Evolutionary conservation across 1,140 invertebrate genomes (phyloP).

Genomic region (Limonius californicus): DNA sequence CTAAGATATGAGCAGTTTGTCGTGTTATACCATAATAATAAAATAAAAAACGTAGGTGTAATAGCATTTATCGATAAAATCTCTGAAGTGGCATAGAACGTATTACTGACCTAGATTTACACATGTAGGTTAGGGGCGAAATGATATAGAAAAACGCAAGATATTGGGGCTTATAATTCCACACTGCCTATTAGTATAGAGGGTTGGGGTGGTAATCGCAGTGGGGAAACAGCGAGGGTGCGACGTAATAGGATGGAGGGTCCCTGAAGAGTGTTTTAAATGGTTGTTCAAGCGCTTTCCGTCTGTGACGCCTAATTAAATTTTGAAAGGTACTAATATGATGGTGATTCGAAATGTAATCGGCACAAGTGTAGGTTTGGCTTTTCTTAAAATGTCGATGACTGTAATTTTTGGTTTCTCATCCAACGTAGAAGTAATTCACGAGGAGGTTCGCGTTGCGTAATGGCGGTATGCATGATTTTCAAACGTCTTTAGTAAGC

Average conservation of each 20-base stretch:
- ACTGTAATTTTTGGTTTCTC: too few relatives aligned
- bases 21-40: too few relatives aligned
- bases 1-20: too few relatives aligned
- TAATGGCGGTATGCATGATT: too few relatives aligned
- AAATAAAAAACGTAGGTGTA: too few relatives aligned
- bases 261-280: conserved; percentile 23
- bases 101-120: conserved; percentile 6
- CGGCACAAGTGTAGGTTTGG: background rate
- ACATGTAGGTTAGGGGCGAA: conserved; percentile 2
- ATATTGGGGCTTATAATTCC: conserved; percentile 4
- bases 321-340: too few relatives aligned
- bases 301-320: conserved; percentile 23
- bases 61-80: too few relatives aligned
- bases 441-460: too few relatives aligned
- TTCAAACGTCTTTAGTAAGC: too few relatives aligned
- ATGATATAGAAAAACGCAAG: background rate
- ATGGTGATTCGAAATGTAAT: too few relatives aligned
- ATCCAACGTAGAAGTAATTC: too few relatives aligned
- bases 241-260: conserved; percentile 24
- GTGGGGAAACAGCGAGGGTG: conserved; percentile 20
- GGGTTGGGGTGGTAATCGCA: conserved; percentile 21
- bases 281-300: conserved; percentile 21
- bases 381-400: too few relatives aligned
- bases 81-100: background rate
- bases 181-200: conserved; percentile 1